Base-by-base conservation (phyloP, 2,888 invertebrate genomes). In the Troides aeacus region DNA sequence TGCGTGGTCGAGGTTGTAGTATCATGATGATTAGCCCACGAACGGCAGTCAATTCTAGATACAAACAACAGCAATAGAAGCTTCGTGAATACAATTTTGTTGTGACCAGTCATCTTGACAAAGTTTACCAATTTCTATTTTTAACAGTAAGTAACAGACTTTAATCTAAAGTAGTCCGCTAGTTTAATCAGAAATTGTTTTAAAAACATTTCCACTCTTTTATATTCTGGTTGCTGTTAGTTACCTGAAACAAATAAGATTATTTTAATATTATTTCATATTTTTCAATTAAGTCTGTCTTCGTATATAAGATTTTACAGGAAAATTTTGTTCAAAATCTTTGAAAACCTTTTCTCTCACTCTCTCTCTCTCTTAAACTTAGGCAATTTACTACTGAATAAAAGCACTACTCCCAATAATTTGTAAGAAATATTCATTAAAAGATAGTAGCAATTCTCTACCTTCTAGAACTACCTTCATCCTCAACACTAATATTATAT, bases 1-100 rank as follows among this genome's bases (percentile, higher is more conserved):
- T 90, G 88, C 18, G 93, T 92, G 0, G 93, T 92, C 8, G 93
- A 92, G 1, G 93, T 93, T 8, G 93, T 92, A 0, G 92, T 92
- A 72, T 93, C 93, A 75, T 93, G 93, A 75, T 90, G 92, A 75
- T 93, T 93, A 2, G 93, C 93, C 93, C 93, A 93, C 64, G 93
- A 93, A 64, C 93, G 79, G 24, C 87, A 85, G 75, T 84, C 87
- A 58, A 81, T 87, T 62, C 84, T 81, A 6, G 87, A 82, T 68
- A 89, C 77, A 65, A 87, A 82, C 73, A 84, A 79, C 75, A 85
- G 88, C 73, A 92, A 74, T 78, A 92, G 81, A 36, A 92, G 82
- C 79, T 91, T 91, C 50, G 89, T 89, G 73, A 91, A 87, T 77
- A 91, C 85, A 73, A 89, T 88, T 79, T 89, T 90, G 73, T 82